Evolutionary conservation across 2,797 vertebrate genomes (phyloP).

Genomic region (Dallia pectoralis): DNA sequence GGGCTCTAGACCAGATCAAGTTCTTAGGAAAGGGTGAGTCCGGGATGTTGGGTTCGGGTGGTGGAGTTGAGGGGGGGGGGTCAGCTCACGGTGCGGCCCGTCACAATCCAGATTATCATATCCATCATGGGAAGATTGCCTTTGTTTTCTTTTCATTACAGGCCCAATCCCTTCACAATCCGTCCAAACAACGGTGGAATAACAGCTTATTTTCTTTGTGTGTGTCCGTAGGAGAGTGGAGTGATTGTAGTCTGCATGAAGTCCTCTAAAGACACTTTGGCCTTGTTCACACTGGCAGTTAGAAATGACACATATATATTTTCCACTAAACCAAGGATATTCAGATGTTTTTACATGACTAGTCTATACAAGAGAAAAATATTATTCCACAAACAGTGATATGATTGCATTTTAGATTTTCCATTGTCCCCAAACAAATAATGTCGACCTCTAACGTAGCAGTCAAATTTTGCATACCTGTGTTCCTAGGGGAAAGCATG

Average conservation of each 20-base stretch:
- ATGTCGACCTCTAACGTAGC: no score
- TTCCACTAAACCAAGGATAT: no score
- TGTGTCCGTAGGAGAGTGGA: slow-evolving; percentile 58
- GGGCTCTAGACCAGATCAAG: slow-evolving; percentile 70
- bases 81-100: slow-evolving; percentile 62
- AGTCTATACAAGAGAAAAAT: no score
- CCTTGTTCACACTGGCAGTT: no score
- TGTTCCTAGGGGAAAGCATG: no score
- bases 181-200: slow-evolving; percentile 75
- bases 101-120: slow-evolving; percentile 68
- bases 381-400: no score
- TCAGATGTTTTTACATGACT: no score
- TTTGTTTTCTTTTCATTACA: slow-evolving; percentile 83
- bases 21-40: slow-evolving; percentile 76
- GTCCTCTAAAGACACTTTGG: slow-evolving; percentile 43
- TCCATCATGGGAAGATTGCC: slow-evolving; percentile 78
- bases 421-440: no score
- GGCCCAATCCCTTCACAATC: slow-evolving; percentile 70
- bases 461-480: no score
- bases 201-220: slow-evolving; percentile 74
- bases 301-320: no score
- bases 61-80: slow-evolving; percentile 47
- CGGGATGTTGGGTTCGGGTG: slow-evolving; percentile 52
- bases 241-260: slow-evolving; percentile 41
- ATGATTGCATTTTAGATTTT: no score